Percentiles rank a stretch among this genome's conserved stretches.
phyloP scores from a whole-genome alignment of 1,140 invertebrate species.

The Mya arenaria region DNA sequence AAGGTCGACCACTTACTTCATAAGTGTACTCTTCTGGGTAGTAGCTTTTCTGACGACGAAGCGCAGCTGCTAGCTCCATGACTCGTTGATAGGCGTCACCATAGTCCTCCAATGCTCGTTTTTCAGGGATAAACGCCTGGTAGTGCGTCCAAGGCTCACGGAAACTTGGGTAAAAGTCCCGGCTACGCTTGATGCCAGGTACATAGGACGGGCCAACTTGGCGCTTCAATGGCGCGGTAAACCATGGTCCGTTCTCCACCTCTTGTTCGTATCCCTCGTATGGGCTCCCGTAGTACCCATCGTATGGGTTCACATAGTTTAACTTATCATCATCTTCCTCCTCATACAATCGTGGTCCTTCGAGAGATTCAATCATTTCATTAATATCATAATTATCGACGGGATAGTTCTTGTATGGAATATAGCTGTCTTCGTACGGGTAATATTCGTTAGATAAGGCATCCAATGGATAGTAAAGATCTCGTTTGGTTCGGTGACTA shows the following conservation, averaged over 20 bases:
- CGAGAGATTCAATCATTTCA: constrained; percentile 23
- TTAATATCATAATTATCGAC: constrained; percentile 17
- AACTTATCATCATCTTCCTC: background rate
- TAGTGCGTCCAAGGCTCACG: constrained; percentile 31
- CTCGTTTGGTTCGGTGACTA: constrained; percentile 33
- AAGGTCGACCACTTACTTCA: no score
- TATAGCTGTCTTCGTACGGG: background rate
- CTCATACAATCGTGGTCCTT: background rate
- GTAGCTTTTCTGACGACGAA: constrained; percentile 5
- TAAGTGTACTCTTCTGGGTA: constrained; percentile 18
- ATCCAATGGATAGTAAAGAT: constrained; percentile 9
- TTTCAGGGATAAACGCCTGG: constrained; percentile 22
- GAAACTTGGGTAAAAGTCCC: constrained; percentile 42
- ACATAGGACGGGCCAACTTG: constrained; percentile 41
- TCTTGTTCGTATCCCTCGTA: background rate
- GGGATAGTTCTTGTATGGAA: constrained; percentile 19
- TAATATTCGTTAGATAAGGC: background rate
- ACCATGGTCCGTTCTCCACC: background rate
- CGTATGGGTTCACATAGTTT: no score
- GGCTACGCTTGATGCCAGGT: constrained; percentile 39
- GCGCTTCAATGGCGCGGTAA: constrained; percentile 17
- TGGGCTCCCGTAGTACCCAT: no score
- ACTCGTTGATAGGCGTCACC: constrained; percentile 37
- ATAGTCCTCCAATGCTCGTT: constrained; percentile 23
- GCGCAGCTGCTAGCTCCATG: constrained; percentile 34